phyloP scores from a whole-genome alignment of 2,888 invertebrate genomes.

The Chalcosyrphus nemorum region DNA sequence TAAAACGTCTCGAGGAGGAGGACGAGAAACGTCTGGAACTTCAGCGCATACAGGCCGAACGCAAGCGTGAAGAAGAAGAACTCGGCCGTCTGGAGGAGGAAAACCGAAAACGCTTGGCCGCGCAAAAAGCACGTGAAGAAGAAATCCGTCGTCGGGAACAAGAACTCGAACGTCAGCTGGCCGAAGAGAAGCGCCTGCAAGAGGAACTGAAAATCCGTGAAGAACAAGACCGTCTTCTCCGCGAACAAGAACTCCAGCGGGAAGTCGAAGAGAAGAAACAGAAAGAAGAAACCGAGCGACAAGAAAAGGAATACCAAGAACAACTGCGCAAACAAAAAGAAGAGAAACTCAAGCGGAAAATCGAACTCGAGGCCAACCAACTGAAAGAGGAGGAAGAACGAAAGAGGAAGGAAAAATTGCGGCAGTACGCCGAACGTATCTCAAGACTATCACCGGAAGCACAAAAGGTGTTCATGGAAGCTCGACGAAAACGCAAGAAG shows the following conservation, averaged over 20 bases:
- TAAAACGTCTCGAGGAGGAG: constrained; percentile 77
- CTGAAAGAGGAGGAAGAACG: constrained; percentile 74
- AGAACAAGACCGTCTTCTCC: constrained; percentile 74
- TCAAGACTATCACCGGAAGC: constrained; percentile 78
- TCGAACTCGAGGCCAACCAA: constrained; percentile 74
- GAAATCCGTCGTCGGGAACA: constrained; percentile 78
- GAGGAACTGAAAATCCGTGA: constrained; percentile 77
- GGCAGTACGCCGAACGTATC: constrained; percentile 77
- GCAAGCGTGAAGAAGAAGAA: constrained; percentile 77
- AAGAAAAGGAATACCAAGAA: constrained; percentile 48
- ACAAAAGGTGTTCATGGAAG: constrained; percentile 78
- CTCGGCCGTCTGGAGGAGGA: constrained; percentile 78
- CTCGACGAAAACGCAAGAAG: constrained; percentile 78
- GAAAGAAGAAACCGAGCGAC: constrained; percentile 64
- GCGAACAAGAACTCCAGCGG: constrained; percentile 75
- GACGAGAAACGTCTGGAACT: constrained; percentile 78
- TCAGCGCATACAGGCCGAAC: constrained; percentile 76
- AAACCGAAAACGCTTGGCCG: constrained; percentile 76
- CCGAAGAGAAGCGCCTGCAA: constrained; percentile 78
- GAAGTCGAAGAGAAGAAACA: constrained; percentile 76
- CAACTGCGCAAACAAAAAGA: constrained; percentile 50
- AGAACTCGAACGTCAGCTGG: constrained; percentile 75
- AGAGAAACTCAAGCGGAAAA: constrained; percentile 41
- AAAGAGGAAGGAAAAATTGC: constrained; percentile 75
- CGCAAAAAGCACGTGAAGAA: constrained; percentile 77